Percentiles rank a stretch among this genome's conserved stretches.
These are phyloP conservation scores for Tympanuchus pallidicinctus DNA, from an alignment of 2,113 vertebrate genomes.

Conservation along the genomic window DNA sequence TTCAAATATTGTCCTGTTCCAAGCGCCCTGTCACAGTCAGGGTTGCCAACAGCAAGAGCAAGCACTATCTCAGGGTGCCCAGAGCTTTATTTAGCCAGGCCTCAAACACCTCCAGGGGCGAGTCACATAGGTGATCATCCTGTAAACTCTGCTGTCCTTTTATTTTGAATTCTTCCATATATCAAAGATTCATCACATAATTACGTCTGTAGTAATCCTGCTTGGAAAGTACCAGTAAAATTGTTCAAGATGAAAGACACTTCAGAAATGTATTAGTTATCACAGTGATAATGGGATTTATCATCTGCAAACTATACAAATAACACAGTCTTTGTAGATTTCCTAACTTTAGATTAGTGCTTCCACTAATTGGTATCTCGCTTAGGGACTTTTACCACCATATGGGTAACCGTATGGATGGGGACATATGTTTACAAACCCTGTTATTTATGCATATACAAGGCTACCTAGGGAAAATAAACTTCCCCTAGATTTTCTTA, in stretches of 20 bases:
- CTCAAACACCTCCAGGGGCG: too few species aligned
- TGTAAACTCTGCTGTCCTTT: neutral
- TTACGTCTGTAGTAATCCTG: neutral
- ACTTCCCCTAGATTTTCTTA: conserved; percentile 11
- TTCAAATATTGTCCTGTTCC: too few species aligned
- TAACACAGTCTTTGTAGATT: neutral
- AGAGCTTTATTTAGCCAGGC: too few species aligned
- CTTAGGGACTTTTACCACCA: conserved; percentile 49
- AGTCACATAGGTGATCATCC: neutral
- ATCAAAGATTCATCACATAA: neutral
- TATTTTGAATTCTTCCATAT: neutral
- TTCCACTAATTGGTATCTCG: conserved; percentile 40
- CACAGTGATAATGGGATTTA: neutral
- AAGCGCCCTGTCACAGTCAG: too few species aligned
- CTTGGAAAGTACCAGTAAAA: neutral
- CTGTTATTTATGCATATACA: conserved; percentile 32
- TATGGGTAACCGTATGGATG: conserved; percentile 64
- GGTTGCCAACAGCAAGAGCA: too few species aligned
- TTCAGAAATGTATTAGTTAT: neutral
- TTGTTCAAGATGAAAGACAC: neutral
- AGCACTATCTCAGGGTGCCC: too few species aligned
- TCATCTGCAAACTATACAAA: neutral
- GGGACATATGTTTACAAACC: conserved; percentile 58
- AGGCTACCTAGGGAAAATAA: conserved; percentile 40
- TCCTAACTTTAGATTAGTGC: conserved; percentile 12